Evolutionary conservation across 2,113 vertebrate genomes (phyloP).

Genomic region (Todiramphus chloris): DNA sequence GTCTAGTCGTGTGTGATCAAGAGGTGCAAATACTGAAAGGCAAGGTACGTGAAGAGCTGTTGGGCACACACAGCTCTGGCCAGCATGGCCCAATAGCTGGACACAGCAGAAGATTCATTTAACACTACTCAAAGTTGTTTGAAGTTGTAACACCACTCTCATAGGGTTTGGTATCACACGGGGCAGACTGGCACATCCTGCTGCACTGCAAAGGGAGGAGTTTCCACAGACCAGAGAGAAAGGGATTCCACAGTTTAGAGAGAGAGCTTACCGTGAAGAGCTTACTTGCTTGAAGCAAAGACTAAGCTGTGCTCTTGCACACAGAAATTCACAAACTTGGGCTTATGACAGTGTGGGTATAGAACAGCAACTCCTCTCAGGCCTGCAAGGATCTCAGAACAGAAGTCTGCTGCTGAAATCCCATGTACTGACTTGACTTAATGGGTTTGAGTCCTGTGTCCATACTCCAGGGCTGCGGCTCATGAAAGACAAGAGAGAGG

Average conservation of each 20-base stretch:
- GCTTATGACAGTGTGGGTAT: neutral
- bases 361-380: neutral
- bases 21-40: neutral
- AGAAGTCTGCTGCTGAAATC: neutral
- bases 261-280: neutral
- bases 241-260: neutral
- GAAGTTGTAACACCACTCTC: neutral
- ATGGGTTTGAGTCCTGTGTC: neutral
- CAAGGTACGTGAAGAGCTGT: neutral
- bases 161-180: neutral
- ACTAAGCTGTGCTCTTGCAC: neutral
- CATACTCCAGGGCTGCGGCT: neutral
- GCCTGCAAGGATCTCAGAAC: neutral
- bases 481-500: neutral
- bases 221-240: neutral
- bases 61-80: neutral
- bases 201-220: neutral
- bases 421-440: neutral
- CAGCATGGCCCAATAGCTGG: neutral
- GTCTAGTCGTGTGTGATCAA: accelerated
- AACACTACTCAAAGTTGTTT: neutral
- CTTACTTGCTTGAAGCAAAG: neutral
- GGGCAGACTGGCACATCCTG: neutral
- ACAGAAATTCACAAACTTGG: neutral
- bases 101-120: neutral